phyloP scores from a whole-genome alignment of 2,888 invertebrate genomes.

The Theristus sp. region DNA sequence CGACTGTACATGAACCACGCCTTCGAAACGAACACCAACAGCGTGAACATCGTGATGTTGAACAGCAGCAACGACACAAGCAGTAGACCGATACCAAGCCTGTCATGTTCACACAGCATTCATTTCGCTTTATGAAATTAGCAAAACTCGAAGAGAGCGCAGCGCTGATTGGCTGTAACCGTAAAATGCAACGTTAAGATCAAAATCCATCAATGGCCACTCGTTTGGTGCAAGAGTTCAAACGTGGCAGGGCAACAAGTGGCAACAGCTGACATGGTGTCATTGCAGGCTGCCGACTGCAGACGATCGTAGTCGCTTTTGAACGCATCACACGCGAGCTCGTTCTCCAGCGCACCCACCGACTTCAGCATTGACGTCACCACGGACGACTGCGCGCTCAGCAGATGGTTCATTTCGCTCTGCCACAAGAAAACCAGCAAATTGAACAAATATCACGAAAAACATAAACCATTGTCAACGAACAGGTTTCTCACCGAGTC shows the following conservation, averaged over 20 bases:
- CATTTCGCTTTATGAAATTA: no score
- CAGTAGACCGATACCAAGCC: constrained; percentile 17
- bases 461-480: no score
- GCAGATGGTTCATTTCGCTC: no score
- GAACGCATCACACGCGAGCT: neutral
- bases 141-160: no score
- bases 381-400: neutral
- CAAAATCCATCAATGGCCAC: no score
- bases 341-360: neutral
- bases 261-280: neutral
- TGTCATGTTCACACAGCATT: no score
- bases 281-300: neutral
- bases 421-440: no score
- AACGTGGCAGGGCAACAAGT: no score
- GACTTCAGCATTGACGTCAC: neutral
- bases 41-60: constrained; percentile 17
- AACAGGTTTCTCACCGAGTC: no score
- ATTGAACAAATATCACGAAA: neutral
- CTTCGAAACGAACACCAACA: constrained; percentile 21
- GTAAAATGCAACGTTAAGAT: no score
- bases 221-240: no score
- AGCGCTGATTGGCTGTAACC: no score
- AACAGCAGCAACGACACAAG: constrained; percentile 17
- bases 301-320: neutral
- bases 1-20: constrained; percentile 23